Conservation (phyloP, 2,797 vertebrate species). For the Trachops cirrhosus region DNA sequence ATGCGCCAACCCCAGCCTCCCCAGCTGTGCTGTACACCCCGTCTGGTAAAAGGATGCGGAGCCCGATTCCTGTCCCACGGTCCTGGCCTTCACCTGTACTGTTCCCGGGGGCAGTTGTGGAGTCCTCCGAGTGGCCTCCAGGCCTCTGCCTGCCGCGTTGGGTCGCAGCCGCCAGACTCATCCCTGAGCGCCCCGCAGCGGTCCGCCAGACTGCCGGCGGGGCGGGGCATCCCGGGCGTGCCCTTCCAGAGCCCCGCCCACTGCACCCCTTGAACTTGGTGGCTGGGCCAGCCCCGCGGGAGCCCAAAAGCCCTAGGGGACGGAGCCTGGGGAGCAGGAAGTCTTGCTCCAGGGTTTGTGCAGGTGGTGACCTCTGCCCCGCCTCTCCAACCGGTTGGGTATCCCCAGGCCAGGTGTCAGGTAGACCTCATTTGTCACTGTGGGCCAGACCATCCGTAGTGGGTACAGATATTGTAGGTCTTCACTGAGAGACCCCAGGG, state of each 20-base stretch:
- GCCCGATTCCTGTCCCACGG: neutral
- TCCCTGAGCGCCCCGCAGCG: neutral
- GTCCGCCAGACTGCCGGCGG: neutral
- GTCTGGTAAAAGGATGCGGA: neutral
- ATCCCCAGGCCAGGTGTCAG: neutral
- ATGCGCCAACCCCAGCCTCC: conserved; percentile 7
- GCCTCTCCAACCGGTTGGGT: neutral
- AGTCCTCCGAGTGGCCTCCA: neutral
- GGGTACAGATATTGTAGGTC: too few relatives aligned
- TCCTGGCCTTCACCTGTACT: conserved; percentile 82
- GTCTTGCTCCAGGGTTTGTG: neutral
- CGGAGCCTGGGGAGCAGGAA: neutral
- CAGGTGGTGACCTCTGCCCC: neutral
- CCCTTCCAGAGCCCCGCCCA: neutral
- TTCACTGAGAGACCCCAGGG: neutral
- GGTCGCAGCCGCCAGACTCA: neutral
- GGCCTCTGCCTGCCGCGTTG: conserved; percentile 12
- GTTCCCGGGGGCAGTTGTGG: conserved; percentile 54
- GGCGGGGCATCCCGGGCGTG: neutral
- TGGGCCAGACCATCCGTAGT: neutral
- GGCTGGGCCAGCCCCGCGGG: neutral
- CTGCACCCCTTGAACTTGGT: neutral
- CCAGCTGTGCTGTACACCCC: neutral
- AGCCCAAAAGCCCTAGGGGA: neutral
- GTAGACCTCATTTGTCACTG: neutral